Evolutionary conservation across 2,888 invertebrate genomes (phyloP).

Genomic region (Folsomia candida): DNA sequence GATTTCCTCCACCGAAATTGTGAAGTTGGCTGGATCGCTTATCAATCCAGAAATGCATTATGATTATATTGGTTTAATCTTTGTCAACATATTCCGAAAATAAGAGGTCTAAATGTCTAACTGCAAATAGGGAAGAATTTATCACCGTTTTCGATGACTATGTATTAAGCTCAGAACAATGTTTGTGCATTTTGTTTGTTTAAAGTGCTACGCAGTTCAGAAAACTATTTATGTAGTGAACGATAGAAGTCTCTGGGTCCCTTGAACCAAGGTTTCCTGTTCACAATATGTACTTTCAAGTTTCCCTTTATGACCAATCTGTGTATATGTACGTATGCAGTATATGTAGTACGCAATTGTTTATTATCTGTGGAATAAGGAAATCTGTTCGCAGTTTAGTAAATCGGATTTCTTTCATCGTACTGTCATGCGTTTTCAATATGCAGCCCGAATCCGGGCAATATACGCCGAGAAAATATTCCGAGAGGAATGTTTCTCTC

Average conservation of each 20-base stretch:
- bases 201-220: no score
- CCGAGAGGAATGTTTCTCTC: background rate
- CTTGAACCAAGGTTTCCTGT: no score
- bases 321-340: no score
- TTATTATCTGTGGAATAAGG: background rate
- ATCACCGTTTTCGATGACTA: background rate
- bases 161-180: background rate
- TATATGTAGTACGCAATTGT: no score
- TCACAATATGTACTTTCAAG: no score
- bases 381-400: background rate
- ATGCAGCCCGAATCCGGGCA: background rate
- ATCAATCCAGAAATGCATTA: conserved; percentile 48
- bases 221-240: no score
- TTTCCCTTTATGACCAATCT: no score
- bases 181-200: no score
- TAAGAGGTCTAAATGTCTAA: background rate
- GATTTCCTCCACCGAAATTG: conserved; percentile 32
- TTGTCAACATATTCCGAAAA: no score
- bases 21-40: conserved; percentile 40
- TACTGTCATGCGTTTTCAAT: background rate
- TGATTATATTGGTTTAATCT: background rate
- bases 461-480: background rate
- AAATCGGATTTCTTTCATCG: background rate
- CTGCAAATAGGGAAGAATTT: background rate
- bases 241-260: no score